Conservation (phyloP, 1,140 invertebrate species). For the Ditylenchus dipsaci region DNA sequence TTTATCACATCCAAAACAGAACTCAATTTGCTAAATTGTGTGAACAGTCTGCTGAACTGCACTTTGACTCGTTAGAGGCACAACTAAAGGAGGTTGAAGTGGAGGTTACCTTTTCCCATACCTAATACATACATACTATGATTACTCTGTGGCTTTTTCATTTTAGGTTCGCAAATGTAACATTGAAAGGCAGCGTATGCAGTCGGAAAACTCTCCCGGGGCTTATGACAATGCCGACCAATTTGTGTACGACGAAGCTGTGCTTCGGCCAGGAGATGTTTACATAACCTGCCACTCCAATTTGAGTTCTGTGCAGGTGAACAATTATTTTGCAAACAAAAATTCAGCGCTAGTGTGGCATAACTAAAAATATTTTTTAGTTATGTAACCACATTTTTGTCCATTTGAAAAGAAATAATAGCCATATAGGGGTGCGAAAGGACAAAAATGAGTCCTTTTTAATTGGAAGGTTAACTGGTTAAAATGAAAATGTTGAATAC, state of each 20-base stretch:
- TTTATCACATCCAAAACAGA: constrained; percentile 70
- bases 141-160: constrained; percentile 5
- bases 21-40: constrained; percentile 65
- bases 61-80: constrained; percentile 77
- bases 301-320: constrained; percentile 62
- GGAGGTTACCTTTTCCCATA: constrained; percentile 14
- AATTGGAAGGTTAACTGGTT: no score
- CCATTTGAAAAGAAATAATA: no score
- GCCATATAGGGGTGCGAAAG: no score
- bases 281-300: constrained; percentile 92
- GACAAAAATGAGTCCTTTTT: no score
- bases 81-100: constrained; percentile 68
- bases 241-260: constrained; percentile 45
- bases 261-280: constrained; percentile 76
- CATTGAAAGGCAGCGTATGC: constrained; percentile 8
- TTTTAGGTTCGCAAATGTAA: constrained; percentile 6
- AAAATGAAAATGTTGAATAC: no score
- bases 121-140: no score
- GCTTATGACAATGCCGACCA: constrained; percentile 14
- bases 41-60: constrained; percentile 71
- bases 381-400: no score
- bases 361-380: no score
- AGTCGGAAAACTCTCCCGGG: constrained; percentile 7
- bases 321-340: background rate
- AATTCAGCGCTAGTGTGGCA: background rate